These are phyloP conservation scores for Conus betulinus DNA, from an alignment of 1,140 invertebrate species.

Conservation along the genomic window DNA sequence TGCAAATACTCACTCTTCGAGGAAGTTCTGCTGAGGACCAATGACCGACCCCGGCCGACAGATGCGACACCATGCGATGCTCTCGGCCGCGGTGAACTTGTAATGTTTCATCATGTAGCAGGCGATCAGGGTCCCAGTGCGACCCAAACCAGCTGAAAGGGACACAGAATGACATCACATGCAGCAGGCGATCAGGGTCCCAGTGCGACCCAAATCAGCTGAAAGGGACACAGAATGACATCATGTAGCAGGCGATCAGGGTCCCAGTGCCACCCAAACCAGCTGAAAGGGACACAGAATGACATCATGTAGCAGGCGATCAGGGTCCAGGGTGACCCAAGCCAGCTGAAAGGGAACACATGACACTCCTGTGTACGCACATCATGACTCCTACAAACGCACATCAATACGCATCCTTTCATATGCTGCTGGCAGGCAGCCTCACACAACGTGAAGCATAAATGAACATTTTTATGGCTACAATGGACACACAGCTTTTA, in stretches of 20 bases:
- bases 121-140: slow-evolving; percentile 97
- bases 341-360: slow-evolving; percentile 84
- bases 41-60: slow-evolving; percentile 99
- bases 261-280: slow-evolving; percentile 83
- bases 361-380: slow-evolving; percentile 77
- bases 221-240: slow-evolving; percentile 97
- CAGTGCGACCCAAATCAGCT: slow-evolving; percentile 81
- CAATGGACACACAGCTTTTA: too few relatives aligned
- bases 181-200: too few relatives aligned
- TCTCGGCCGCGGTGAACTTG: slow-evolving; percentile 91
- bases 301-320: slow-evolving; percentile 86
- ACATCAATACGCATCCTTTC: too few relatives aligned
- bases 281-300: slow-evolving; percentile 82
- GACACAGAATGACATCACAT: slow-evolving; percentile 1
- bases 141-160: slow-evolving; percentile 91
- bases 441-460: too few relatives aligned
- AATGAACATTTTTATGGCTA: too few relatives aligned
- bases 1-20: slow-evolving; percentile 85
- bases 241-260: slow-evolving; percentile 90
- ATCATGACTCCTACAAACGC: too few relatives aligned
- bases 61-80: slow-evolving; percentile 97
- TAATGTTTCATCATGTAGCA: slow-evolving; percentile 99
- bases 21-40: slow-evolving; percentile 96
- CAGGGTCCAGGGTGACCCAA: slow-evolving; percentile 97
- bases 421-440: too few relatives aligned